Evolutionary conservation across 2,113 vertebrate genomes (phyloP), one percentile per base, ranked within the genome.

Genomic region (Anas platyrhynchos): DNA sequence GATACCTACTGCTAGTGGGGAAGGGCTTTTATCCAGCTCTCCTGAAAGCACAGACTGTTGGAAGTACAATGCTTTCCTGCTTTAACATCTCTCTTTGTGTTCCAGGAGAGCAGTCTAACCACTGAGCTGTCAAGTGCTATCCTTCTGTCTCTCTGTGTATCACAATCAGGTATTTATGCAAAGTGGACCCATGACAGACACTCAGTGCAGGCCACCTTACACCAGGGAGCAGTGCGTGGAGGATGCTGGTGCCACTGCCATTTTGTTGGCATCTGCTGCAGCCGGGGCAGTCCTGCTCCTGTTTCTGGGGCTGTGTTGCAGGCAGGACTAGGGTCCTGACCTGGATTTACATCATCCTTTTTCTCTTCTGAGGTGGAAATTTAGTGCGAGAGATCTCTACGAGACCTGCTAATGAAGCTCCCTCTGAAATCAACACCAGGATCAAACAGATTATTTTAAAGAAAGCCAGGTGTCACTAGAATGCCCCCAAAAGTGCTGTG

Each of bases 161-260:
- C 46, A 56, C 46, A 66, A 71, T 90, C 46, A 83, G 66, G 88
- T 90, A 96, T 93, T 94, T 83, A 90, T 83, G 54, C n/a, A 38
- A 86, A 90, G 63, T 9, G 52, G 36, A 83, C 46, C 11, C 58
- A 58, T 43, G 68, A 74, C 27, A 41, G 67, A 50, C 58, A 63
- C 44, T 86, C 58, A 8, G 9, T 22, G 17, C 2, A 1, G 65
- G 55, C 32, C 25, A 68, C 36, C 21, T 61, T 77, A 18, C 41
- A 58, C 55, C 25, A 27, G 46, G 17, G 36, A 38, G n/a, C 50
- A 61, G 55, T 44, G 58, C 2, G 1, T 3, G 18, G 13, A 22
- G 32, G 29, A 4, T 77, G 20, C 26, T 16, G 7, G 22, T 48
- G 31, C 11, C 20, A 5, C 22, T 41, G 38, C 41, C 4, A 1